A percentile compares a stretch with the other conserved stretches of the same genome.
phyloP scores from a whole-genome alignment of 2,797 vertebrate species.

The Oceanodroma leucorhoa region DNA sequence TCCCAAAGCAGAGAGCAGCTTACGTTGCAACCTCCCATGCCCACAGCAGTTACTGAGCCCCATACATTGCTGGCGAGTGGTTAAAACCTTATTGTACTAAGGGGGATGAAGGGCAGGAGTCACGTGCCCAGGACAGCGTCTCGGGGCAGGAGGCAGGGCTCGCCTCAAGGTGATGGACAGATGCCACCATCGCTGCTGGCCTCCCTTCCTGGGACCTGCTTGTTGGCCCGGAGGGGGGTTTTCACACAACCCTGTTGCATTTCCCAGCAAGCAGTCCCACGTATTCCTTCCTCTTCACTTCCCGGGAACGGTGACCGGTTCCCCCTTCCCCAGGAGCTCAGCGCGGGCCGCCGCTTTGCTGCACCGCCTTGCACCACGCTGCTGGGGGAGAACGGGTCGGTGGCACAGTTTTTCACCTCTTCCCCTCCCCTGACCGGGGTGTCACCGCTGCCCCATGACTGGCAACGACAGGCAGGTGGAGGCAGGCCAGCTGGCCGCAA shows the following conservation, averaged over 20 bases:
- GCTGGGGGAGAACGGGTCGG: fast-evolving
- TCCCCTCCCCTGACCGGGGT: neutral
- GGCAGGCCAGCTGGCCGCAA: neutral
- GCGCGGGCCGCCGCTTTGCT: fast-evolving
- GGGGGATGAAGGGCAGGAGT: neutral
- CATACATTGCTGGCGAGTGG: fast-evolving
- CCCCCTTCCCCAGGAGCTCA: neutral
- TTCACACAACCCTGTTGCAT: neutral
- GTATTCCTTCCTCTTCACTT: neutral
- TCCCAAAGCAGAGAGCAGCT: neutral
- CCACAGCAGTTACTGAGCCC: neutral
- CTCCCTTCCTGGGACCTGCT: neutral
- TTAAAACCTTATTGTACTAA: fast-evolving
- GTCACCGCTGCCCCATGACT: neutral
- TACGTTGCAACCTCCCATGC: neutral
- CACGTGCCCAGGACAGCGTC: fast-evolving
- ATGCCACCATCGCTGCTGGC: neutral
- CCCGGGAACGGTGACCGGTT: fast-evolving
- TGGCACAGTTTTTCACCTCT: neutral
- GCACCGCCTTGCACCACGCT: fast-evolving
- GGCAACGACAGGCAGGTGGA: constrained; percentile 18
- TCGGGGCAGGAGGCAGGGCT: neutral
- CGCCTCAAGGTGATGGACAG: neutral
- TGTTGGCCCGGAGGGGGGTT: fast-evolving
- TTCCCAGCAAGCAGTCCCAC: neutral